These are phyloP conservation scores for Microctonus aethiopoides DNA, from an alignment of 2,888 invertebrate genomes.

Conservation along the genomic window DNA sequence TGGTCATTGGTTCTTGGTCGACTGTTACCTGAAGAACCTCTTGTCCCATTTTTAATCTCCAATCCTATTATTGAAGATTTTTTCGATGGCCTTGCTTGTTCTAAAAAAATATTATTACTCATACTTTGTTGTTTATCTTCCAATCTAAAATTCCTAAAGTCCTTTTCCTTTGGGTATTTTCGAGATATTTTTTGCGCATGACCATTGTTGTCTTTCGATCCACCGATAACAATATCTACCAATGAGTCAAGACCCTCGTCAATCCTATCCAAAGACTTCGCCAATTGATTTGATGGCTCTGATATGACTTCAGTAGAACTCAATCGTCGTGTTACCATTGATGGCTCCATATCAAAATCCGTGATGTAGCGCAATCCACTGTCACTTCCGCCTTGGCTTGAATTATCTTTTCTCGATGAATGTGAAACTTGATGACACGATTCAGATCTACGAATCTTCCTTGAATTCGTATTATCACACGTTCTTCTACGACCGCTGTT, in stretches of 20 bases:
- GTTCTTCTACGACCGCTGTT: slow-evolving; percentile 36
- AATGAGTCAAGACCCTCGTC: slow-evolving; percentile 79
- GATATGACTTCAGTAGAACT: slow-evolving; percentile 45
- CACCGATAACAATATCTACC: slow-evolving; percentile 78
- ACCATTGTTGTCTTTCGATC: slow-evolving; percentile 65
- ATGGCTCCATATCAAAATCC: slow-evolving; percentile 57
- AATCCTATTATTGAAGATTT: slow-evolving; percentile 33
- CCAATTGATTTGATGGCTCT: slow-evolving; percentile 61
- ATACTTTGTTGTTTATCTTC: slow-evolving; percentile 7
- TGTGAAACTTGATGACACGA: slow-evolving; percentile 61
- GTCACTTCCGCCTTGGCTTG: slow-evolving; percentile 63
- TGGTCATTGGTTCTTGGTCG: slow-evolving; percentile 45
- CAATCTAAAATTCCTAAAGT: background rate
- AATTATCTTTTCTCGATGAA: slow-evolving; percentile 44
- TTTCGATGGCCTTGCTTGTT: background rate
- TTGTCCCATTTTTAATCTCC: slow-evolving; percentile 30
- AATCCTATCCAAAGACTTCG: slow-evolving; percentile 83
- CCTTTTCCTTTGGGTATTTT: background rate
- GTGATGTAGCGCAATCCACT: slow-evolving; percentile 64
- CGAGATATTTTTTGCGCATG: background rate
- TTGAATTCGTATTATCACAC: slow-evolving; percentile 34
- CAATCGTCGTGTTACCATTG: slow-evolving; percentile 41
- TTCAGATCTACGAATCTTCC: slow-evolving; percentile 58
- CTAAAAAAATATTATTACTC: background rate
- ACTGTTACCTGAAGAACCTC: background rate